These are phyloP conservation scores for Sebastes variabilis DNA, from an alignment of 2,797 vertebrate genomes.

Conservation along the genomic window DNA sequence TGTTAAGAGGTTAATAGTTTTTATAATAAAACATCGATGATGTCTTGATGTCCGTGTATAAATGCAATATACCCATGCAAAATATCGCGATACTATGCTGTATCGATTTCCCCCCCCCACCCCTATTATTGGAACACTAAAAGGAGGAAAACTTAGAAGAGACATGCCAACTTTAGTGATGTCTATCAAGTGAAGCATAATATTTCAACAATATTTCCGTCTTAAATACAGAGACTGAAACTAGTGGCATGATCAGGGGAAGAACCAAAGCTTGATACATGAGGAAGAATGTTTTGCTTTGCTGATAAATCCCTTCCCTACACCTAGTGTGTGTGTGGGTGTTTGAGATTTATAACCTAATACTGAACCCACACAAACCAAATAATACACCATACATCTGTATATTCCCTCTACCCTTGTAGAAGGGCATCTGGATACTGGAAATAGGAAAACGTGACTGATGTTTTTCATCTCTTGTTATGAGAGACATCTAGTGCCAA, in stretches of 20 bases:
- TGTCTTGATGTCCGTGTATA: no score
- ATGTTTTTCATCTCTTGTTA: slow-evolving; percentile 69
- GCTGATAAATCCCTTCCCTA: slow-evolving; percentile 33
- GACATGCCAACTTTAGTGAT: slow-evolving; percentile 11
- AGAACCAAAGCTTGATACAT: slow-evolving; percentile 15
- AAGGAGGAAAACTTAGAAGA: slow-evolving; percentile 6
- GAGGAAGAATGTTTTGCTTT: slow-evolving; percentile 28
- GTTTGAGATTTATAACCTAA: slow-evolving; percentile 31
- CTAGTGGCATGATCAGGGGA: slow-evolving; percentile 14
- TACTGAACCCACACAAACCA: slow-evolving; percentile 39
- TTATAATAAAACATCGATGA: no score
- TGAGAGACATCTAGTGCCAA: slow-evolving; percentile 68
- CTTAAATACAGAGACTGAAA: slow-evolving; percentile 2
- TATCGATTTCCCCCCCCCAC: no score
- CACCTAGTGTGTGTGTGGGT: background rate
- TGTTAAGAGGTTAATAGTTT: no score
- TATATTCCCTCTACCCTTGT: slow-evolving; percentile 36
- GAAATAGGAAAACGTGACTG: slow-evolving; percentile 72
- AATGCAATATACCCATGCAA: no score
- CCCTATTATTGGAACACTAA: background rate
- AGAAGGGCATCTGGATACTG: slow-evolving; percentile 60
- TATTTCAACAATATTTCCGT: slow-evolving; percentile 18
- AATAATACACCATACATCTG: slow-evolving; percentile 53
- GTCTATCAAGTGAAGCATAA: slow-evolving; percentile 12
- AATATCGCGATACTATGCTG: no score